Evolutionary conservation across 2,113 vertebrate genomes (phyloP).

Genomic region (Syrmaticus mikado): DNA sequence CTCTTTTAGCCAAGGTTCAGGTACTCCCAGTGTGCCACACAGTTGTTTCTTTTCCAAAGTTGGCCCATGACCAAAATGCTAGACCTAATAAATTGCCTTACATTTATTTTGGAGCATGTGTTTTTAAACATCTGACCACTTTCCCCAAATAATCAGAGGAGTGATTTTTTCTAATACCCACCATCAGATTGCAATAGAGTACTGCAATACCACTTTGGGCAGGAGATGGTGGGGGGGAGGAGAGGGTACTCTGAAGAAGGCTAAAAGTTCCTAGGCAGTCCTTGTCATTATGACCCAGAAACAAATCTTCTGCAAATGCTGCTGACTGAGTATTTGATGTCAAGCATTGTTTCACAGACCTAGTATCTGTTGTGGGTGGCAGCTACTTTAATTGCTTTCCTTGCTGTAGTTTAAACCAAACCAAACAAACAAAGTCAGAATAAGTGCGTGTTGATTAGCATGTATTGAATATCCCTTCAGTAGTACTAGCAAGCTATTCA

Average conservation of each 20-base stretch:
- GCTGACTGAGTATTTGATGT: neutral
- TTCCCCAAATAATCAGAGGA: neutral
- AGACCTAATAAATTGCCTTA: neutral
- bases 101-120: neutral
- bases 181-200: neutral
- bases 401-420: neutral
- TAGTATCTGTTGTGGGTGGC: neutral
- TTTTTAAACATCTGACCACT: neutral
- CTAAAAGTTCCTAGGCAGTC: neutral
- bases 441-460: neutral
- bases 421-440: neutral
- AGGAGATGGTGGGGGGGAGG: neutral
- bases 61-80: neutral
- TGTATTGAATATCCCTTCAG: neutral
- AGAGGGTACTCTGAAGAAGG: neutral
- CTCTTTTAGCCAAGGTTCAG: neutral
- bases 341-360: neutral
- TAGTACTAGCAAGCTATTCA: neutral
- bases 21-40: neutral
- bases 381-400: neutral
- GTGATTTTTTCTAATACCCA: neutral
- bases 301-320: neutral
- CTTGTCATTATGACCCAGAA: neutral
- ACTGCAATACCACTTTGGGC: neutral
- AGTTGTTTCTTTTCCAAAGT: neutral